phyloP scores from a whole-genome alignment of 2,113 vertebrate species.

The Pseudonaja textilis region DNA sequence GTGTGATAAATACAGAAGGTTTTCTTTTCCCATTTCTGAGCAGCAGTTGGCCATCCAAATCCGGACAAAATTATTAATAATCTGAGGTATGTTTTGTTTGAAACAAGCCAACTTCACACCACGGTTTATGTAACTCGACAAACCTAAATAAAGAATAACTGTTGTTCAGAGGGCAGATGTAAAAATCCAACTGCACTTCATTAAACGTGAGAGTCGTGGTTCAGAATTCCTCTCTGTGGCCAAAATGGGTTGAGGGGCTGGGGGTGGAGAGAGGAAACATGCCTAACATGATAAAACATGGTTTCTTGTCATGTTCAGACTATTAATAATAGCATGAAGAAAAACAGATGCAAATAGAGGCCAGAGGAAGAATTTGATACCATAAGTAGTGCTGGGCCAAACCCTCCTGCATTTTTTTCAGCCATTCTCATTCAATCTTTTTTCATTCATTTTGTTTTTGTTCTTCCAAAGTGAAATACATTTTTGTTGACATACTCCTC shows the following conservation, averaged over 20 bases:
- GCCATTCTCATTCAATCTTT: not conserved
- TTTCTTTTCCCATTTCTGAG: not conserved
- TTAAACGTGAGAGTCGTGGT: not conserved
- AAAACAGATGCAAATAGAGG: not conserved
- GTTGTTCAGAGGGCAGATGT: not conserved
- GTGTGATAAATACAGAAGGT: not conserved
- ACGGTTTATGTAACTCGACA: not conserved
- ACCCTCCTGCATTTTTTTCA: not conserved
- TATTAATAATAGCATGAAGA: not conserved
- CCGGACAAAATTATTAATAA: not conserved
- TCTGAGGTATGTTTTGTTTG: not conserved
- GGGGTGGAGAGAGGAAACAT: not conserved
- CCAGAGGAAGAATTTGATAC: not conserved
- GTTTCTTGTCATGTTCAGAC: not conserved
- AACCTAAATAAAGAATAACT: not conserved
- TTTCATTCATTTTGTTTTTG: not conserved
- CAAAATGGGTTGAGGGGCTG: not conserved
- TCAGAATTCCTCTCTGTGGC: not conserved
- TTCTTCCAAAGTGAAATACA: not conserved
- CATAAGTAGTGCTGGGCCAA: not conserved
- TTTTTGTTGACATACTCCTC: not conserved
- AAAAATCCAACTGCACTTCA: not conserved
- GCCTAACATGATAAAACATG: not conserved
- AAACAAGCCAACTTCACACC: not conserved
- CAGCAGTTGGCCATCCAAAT: not conserved